Conservation (phyloP, 1,140 invertebrate species). For the Drosophila tristis region DNA sequence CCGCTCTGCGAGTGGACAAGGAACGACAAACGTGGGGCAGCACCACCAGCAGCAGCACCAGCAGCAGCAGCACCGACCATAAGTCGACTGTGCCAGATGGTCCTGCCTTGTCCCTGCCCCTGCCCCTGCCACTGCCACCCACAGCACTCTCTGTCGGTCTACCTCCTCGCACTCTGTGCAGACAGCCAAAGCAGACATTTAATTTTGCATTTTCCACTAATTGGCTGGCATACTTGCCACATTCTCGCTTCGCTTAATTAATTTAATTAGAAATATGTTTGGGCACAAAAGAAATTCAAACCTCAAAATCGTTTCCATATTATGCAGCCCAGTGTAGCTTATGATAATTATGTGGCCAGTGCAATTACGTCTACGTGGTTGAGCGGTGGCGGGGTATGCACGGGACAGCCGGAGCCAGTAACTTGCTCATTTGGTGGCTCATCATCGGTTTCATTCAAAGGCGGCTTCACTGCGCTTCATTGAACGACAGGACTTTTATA, state of each 20-base stretch:
- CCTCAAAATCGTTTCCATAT: slow-evolving; percentile 47
- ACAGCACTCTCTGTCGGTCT: background rate
- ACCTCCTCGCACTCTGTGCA: slow-evolving; percentile 3
- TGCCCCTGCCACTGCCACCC: background rate
- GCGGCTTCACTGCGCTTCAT: slow-evolving; percentile 6
- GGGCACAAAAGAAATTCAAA: slow-evolving; percentile 62
- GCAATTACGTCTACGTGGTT: slow-evolving; percentile 23
- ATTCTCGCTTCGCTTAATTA: slow-evolving; percentile 76
- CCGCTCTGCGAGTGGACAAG: slow-evolving; percentile 13
- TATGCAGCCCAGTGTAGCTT: slow-evolving; percentile 37
- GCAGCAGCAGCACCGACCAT: slow-evolving; percentile 24
- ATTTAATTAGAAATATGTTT: slow-evolving; percentile 81
- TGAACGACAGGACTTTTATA: slow-evolving; percentile 12
- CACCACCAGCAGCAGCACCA: slow-evolving; percentile 10
- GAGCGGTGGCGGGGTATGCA: background rate
- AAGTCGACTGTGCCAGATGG: slow-evolving; percentile 6
- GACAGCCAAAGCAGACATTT: slow-evolving; percentile 62
- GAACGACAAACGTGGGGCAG: background rate
- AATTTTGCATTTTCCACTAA: slow-evolving; percentile 81
- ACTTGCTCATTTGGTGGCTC: slow-evolving; percentile 36
- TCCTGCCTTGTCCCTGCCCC: no score
- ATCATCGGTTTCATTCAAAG: slow-evolving; percentile 35
- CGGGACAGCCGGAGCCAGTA: background rate
- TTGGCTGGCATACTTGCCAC: slow-evolving; percentile 71
- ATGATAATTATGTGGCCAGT: slow-evolving; percentile 50